Evolutionary conservation across 2,888 invertebrate genomes (phyloP), one percentile per base, ranked within the genome.

Genomic region (Cryptocephalus primarius): DNA sequence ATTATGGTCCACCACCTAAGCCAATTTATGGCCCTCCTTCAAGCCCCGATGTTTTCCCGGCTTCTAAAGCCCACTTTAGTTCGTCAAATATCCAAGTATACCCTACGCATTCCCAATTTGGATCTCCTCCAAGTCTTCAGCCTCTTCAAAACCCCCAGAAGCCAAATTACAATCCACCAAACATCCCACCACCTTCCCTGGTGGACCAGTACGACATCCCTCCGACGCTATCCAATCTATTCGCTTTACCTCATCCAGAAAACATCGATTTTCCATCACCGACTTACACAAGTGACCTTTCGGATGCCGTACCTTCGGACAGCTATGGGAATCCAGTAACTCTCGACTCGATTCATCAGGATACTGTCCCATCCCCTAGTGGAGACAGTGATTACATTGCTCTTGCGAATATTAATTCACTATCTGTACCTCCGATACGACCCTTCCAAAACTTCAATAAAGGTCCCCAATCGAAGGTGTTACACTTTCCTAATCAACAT

Each of bases 331-430:
- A 68, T 46, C 66, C 71, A 38, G 65, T 71, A 10, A 64, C 71
- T 56, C 47, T 66, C 58, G 56, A 65, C 32, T 64, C 67, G 32
- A 34, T 53, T 33, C 60, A 62, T 11, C 60, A 51, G 6, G 60
- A 63, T 46, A 59, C 61, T 40, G 47, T 65, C 45, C 59, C 64
- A 14, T 49, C 61, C 43, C 46, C 61, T 4, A 59, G 59, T 39
- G 60, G 54, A 12, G 53, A 60, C 43, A 55, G 54, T 39, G 45
- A 51, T 22, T 22, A 49, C 8, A 76, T 83, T 45, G 78, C 81
- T 4, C 69, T 83, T 55, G 83, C 84, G 1, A 80, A 80, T 61
- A 64, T 84, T 33, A 82, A 80, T 56, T 72, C 76, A 31, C 38
- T 46, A 2, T 65, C 63, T 6, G 49, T 62, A 6, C 47, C 55